A percentile compares a stretch with the other conserved stretches of the same genome.
phyloP scores from a whole-genome alignment of 1,140 invertebrate genomes.

The Chymomyza costata region DNA sequence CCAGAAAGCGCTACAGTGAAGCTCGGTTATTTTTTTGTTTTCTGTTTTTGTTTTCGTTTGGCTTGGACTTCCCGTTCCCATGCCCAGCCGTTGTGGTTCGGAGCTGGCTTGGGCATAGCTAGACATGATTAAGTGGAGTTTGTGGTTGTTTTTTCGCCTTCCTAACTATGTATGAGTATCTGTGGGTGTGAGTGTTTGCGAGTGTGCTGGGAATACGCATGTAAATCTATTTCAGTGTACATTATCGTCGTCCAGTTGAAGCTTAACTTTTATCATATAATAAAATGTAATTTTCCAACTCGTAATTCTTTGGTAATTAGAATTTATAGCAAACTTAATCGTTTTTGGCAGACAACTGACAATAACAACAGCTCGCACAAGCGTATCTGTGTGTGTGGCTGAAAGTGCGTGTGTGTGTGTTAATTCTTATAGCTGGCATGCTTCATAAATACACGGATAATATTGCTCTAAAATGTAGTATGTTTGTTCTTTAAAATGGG shows the following conservation, averaged over 20 bases:
- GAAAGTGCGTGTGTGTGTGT: constrained; percentile 2
- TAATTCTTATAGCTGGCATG: neutral
- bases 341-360: constrained; percentile 44
- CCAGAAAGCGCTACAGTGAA: constrained; percentile 27
- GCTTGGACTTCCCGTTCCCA: too few relatives aligned
- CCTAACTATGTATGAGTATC: too few relatives aligned
- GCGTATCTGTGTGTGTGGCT: neutral
- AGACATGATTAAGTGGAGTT: constrained; percentile 72
- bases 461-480: constrained; percentile 10
- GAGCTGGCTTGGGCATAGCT: constrained; percentile 26
- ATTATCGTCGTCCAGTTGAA: constrained; percentile 73
- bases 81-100: neutral
- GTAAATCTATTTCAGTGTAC: constrained; percentile 72
- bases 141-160: constrained; percentile 54
- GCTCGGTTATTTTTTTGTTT: too few relatives aligned
- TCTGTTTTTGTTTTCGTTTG: too few relatives aligned
- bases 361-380: neutral
- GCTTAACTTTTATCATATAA: constrained; percentile 74
- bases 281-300: constrained; percentile 73
- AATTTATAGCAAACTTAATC: constrained; percentile 70
- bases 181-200: neutral
- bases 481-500: too few relatives aligned
- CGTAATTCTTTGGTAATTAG: constrained; percentile 73
- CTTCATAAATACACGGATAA: constrained; percentile 49
- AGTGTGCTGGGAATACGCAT: constrained; percentile 56